A percentile compares a stretch with the other conserved stretches of the same genome.
Conservation (phyloP, 2,797 vertebrate species). For the Sebastes oblongus region DNA sequence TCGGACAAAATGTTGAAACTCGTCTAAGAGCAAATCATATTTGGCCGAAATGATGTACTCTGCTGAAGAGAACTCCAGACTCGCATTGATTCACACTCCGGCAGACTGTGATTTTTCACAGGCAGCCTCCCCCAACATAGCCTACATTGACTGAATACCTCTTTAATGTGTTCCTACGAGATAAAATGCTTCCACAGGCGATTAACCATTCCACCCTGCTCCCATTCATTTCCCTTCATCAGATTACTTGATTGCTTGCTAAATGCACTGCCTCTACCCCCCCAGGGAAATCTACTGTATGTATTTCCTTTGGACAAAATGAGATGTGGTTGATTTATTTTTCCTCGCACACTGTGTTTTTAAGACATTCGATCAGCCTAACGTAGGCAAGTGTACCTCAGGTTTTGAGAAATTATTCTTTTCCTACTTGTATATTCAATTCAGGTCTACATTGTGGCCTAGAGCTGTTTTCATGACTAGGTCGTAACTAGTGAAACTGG, state of each 20-base stretch:
- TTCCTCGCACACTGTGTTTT: slow-evolving; percentile 12
- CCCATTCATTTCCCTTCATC: slow-evolving; percentile 70
- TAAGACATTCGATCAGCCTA: slow-evolving; percentile 27
- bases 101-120: slow-evolving; percentile 64
- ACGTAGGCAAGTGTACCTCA: slow-evolving; percentile 29
- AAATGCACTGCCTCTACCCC: slow-evolving; percentile 57
- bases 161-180: slow-evolving; percentile 72
- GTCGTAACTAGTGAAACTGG: not conserved
- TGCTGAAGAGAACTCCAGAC: slow-evolving; percentile 56
- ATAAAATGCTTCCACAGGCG: slow-evolving; percentile 68
- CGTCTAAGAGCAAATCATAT: slow-evolving; percentile 28
- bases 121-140: slow-evolving; percentile 50
- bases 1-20: slow-evolving; percentile 20
- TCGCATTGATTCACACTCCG: slow-evolving; percentile 60
- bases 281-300: slow-evolving; percentile 44
- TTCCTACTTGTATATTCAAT: slow-evolving; percentile 21
- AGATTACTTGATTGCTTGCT: slow-evolving; percentile 68
- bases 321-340: slow-evolving; percentile 44
- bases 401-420: slow-evolving; percentile 21
- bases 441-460: slow-evolving; percentile 13
- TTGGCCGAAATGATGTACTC: slow-evolving; percentile 52
- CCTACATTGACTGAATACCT: slow-evolving; percentile 63
- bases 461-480: slow-evolving; percentile 22
- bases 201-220: slow-evolving; percentile 64
- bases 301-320: slow-evolving; percentile 51